phyloP scores from a whole-genome alignment of 1,140 invertebrate genomes.

The Diorhabda carinulata region DNA sequence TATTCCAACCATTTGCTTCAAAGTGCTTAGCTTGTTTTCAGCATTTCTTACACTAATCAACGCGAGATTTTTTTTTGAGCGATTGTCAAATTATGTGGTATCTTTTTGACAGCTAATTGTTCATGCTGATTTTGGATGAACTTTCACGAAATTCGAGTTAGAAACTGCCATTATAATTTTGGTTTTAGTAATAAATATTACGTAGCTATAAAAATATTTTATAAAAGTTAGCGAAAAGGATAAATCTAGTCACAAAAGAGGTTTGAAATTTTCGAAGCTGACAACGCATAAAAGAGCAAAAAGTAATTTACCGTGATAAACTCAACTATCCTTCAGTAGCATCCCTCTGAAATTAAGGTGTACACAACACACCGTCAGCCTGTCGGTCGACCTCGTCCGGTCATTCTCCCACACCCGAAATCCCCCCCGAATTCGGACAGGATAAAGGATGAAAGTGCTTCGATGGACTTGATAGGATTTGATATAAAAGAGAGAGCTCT shows the following conservation, averaged over 20 bases:
- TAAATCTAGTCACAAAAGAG: neutral
- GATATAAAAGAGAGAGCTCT: constrained; percentile 17
- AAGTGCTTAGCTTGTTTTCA: too few species aligned
- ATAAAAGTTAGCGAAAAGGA: too few species aligned
- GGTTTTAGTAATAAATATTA: too few species aligned
- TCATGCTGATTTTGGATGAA: too few species aligned
- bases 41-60: too few species aligned
- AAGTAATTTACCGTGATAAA: constrained; percentile 7
- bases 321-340: constrained; percentile 5
- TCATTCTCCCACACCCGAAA: neutral
- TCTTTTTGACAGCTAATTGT: too few species aligned
- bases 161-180: too few species aligned
- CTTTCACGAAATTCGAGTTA: too few species aligned
- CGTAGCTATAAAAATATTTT: too few species aligned
- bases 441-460: constrained; percentile 12
- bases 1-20: too few species aligned
- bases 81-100: too few species aligned
- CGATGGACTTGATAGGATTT: constrained; percentile 16
- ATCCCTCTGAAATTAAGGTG: constrained; percentile 15
- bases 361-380: constrained; percentile 3
- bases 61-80: too few species aligned
- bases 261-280: neutral
- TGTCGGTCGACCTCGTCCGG: neutral
- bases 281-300: neutral
- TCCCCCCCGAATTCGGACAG: constrained; percentile 11